Evolutionary conservation across 2,888 invertebrate genomes (phyloP), one percentile per base, ranked within the genome.

Genomic region (Muschampia plurimacula): DNA sequence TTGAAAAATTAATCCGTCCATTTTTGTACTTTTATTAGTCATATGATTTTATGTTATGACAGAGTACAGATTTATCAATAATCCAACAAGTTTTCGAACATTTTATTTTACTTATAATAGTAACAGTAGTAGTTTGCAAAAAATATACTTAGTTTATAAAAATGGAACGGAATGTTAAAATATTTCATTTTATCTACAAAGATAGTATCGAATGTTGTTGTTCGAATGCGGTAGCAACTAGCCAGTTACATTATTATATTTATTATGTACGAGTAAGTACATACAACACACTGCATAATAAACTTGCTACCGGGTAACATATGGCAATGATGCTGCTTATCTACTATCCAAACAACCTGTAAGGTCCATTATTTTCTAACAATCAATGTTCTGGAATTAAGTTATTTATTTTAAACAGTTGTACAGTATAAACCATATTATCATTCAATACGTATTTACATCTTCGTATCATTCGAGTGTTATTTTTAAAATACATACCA

Each of bases 221-320:
- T 70, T 65, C 59, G 57, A 39, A 13, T 8, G n/a, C 46, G 10
- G 55, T 44, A 62, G 46, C 44, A 12, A 12, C 64, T 44, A 49
- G 59, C 44, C 46, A 12, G 65, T 59, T 44, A 70, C 64, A 64
- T 57, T 59, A 57, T 57, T 44, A 28, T 57, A 57, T 7, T 22
- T 22, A 22, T 22, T 22, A 22, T 22, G 22, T 22, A 22, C 22
- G 22, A 22, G 52, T 36, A 46, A n/a, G 36, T 12, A 57, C 59
- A 71, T 65, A 71, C 32, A 49, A 36, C 65, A 65, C 57, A 46
- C 39, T 15, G 52, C 62, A 39, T 64, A 70, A 71, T 71, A 71
- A 71, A 65, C 70, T 71, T 59, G 70, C 46, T 65, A 57, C 70
- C 15, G 46, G 13, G 36, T 46, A 71, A 71, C 28, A 32, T 65